Base-by-base conservation (phyloP, 2,113 vertebrate genomes). In the Bufo bufo region DNA sequence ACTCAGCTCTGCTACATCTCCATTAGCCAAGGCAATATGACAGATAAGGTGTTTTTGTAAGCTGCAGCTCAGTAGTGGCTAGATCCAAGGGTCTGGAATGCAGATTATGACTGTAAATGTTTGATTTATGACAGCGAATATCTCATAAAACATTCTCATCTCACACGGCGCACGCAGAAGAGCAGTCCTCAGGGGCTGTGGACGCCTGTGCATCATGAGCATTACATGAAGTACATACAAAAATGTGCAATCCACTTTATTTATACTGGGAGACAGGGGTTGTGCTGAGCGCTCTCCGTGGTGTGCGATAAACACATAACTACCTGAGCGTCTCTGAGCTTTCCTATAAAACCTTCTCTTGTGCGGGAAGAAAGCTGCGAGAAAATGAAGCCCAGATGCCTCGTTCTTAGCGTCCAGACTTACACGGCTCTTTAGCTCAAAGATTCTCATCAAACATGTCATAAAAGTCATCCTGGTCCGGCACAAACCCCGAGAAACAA, bases 301-400 rank as follows among this genome's bases (percentile, higher is more conserved):
- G 85, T 81, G 85, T 43, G 11, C 77, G n/a, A 81, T 87, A 87
- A 87, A 87, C 45, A 13, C 52, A 87, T 87, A 87, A 87, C 85
- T 56, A 87, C 77, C 52, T 19, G n/a, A 13, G 47, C 63, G 79
- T 81, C 85, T 71, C 33, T 16, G 77, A 81, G 61, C 63, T 69
- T 65, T 56, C 33, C 61, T 45, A 69, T 79, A 87, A 87, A 87
- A 79, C 63, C 58, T 49, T 50, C 11, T 69, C 47, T 13, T 74
- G 71, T 49, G 58, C 61, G 56, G 75, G 85, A 33, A 79, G 75
- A 52, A 81, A 81, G 61, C 85, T 47, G 77, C 9, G 56, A 72
- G 80, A 58, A 81, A 87, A 87, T 81, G 85, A 56, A 54, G 45
- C 85, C 77, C 85, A 47, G 77, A 9, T 72, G 85, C 66, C 75